Evolutionary conservation across 2,888 invertebrate species (phyloP), one percentile per base, ranked within the genome.

Genomic region (Tipula unca): DNA sequence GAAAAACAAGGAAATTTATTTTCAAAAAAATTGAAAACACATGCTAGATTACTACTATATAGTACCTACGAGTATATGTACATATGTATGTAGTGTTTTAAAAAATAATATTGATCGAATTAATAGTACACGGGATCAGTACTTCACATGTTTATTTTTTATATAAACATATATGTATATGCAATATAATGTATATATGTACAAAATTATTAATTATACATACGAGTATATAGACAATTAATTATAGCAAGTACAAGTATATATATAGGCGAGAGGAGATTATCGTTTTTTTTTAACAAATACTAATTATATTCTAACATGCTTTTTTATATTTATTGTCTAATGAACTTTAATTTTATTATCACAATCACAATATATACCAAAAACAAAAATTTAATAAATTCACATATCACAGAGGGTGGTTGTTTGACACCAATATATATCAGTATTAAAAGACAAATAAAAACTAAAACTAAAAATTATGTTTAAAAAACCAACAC

Each of bases 221-320:
- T 42, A 10, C 13, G n/a, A n/a, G n/a, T n/a, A n/a, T n/a, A n/a
- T n/a, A 25, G 69, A 14, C 69, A 69, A 13, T 69, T 69, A 69
- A 69, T 20, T 69, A 69, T 25, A 69, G 25, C 69, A 69, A 69
- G 48, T 48, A n/a, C 4, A n/a, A n/a, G n/a, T n/a, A n/a, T n/a
- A n/a, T n/a, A 25, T 25, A 25, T 10, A 25, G 25, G 25, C 69
- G 25, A 69, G 25, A 69, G 69, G 69, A 69, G 69, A 69, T 69
- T 69, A 25, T 69, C 10, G 25, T 69, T 25, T 69, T 25, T 17
- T 13, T 48, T 14, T 69, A 69, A 25, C 69, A 8, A 48, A 17
- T n/a, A 69, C 69, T 69, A 69, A 69, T 69, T 69, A 69, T 69
- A 69, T 69, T 69, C 69, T 69, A 69, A 69, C 69, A 69, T 69